A percentile compares a stretch with the other conserved stretches of the same genome.
phyloP scores from a whole-genome alignment of 2,888 invertebrate species.

The Drosophila prolongata region DNA sequence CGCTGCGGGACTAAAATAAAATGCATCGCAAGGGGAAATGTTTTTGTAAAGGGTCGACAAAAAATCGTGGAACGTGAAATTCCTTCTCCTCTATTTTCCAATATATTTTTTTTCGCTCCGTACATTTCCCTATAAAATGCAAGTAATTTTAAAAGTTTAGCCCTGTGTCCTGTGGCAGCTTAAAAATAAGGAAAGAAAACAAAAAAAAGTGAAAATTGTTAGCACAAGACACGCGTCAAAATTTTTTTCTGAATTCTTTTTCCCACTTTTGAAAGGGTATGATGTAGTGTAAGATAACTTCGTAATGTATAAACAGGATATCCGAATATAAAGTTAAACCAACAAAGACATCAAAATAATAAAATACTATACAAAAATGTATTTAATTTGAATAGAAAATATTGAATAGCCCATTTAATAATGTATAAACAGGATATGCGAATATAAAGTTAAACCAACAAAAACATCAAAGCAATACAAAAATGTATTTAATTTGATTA shows the following conservation, averaged over 20 bases:
- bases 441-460: no score
- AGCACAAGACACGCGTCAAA: slow-evolving; percentile 68
- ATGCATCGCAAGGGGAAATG: slow-evolving; percentile 30
- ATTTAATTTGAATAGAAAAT: no score
- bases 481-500: no score
- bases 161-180: slow-evolving; percentile 51
- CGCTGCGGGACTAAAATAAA: slow-evolving; percentile 23
- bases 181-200: slow-evolving; percentile 47
- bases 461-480: no score
- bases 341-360: no score
- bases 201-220: slow-evolving; percentile 56
- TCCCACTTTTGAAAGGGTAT: no score
- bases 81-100: slow-evolving; percentile 45
- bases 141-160: slow-evolving; percentile 73
- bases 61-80: slow-evolving; percentile 19
- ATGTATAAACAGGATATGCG: no score
- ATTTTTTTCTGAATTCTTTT: slow-evolving; percentile 31
- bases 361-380: no score
- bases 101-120: slow-evolving; percentile 34
- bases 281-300: no score
- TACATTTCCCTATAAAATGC: slow-evolving; percentile 60
- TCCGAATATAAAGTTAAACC: no score
- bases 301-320: background rate
- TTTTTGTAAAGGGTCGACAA: slow-evolving; percentile 18
- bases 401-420: no score